phyloP scores from a whole-genome alignment of 2,888 invertebrate genomes.

The Strigamia maritima region DNA sequence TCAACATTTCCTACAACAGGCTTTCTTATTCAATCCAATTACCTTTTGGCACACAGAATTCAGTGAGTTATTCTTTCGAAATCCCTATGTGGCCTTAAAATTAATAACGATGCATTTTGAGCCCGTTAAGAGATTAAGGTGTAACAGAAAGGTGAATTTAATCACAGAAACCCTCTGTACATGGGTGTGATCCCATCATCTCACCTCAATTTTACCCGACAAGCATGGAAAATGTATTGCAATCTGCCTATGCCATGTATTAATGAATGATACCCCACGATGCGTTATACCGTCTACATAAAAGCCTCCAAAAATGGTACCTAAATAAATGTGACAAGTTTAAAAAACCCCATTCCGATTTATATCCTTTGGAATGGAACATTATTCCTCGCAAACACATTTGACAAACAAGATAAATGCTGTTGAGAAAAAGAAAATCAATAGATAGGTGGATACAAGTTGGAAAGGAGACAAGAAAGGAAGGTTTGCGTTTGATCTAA shows the following conservation, averaged over 20 bases:
- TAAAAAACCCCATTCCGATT: no score
- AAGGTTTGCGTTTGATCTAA: neutral
- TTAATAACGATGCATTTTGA: slow-evolving; percentile 27
- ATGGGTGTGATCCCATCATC: slow-evolving; percentile 15
- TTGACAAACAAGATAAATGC: neutral
- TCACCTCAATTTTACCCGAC: slow-evolving; percentile 19
- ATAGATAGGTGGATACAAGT: neutral
- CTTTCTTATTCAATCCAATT: neutral
- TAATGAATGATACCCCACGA: neutral
- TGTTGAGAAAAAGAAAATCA: neutral
- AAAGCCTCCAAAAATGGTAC: no score
- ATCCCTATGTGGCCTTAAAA: slow-evolving; percentile 27
- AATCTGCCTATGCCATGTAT: neutral
- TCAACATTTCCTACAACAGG: neutral
- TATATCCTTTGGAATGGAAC: no score
- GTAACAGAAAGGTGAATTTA: slow-evolving; percentile 1
- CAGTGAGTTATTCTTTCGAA: slow-evolving; percentile 2
- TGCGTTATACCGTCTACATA: neutral
- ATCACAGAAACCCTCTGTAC: neutral
- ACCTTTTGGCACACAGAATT: neutral
- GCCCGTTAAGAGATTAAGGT: slow-evolving; percentile 16
- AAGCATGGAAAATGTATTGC: slow-evolving; percentile 16
- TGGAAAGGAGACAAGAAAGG: neutral
- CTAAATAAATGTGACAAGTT: no score
- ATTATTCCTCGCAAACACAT: neutral